Evolutionary conservation across 2,888 invertebrate genomes (phyloP).

Genomic region (Peribatodes rhomboidaria): DNA sequence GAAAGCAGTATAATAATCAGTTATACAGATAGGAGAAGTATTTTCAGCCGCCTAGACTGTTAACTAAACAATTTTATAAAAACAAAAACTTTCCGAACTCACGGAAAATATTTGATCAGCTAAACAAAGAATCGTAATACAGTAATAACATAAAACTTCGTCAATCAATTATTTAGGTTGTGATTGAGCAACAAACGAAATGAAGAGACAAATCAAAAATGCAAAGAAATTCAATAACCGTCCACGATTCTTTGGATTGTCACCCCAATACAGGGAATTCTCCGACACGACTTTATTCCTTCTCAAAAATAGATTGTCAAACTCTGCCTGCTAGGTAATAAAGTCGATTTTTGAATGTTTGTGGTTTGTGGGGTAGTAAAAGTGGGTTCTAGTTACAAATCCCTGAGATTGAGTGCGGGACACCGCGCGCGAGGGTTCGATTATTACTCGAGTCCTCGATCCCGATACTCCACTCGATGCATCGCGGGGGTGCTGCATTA

Average conservation of each 20-base stretch:
- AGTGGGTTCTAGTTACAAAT: slow-evolving; percentile 68
- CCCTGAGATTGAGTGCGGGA: slow-evolving; percentile 79
- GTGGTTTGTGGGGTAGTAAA: slow-evolving; percentile 43
- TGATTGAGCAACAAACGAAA: slow-evolving; percentile 67
- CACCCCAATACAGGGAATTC: slow-evolving; percentile 73
- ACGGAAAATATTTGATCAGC: slow-evolving; percentile 13
- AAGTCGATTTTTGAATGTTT: slow-evolving; percentile 55
- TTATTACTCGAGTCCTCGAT: slow-evolving; percentile 77
- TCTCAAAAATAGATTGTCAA: neutral
- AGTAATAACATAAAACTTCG: slow-evolving; percentile 37
- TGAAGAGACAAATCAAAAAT: slow-evolving; percentile 78
- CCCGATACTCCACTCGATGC: slow-evolving; percentile 80
- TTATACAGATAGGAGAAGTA: no score
- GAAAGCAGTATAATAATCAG: no score
- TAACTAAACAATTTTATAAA: neutral
- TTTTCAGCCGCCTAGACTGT: no score
- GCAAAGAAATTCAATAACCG: slow-evolving; percentile 83
- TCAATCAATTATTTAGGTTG: slow-evolving; percentile 52
- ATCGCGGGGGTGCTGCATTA: slow-evolving; percentile 75
- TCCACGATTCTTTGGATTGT: slow-evolving; percentile 78
- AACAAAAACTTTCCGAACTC: neutral
- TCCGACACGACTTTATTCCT: slow-evolving; percentile 47
- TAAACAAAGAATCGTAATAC: slow-evolving; percentile 21
- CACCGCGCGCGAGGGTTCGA: slow-evolving; percentile 75
- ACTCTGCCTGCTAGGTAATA: slow-evolving; percentile 48